Evolutionary conservation across 2,888 invertebrate genomes (phyloP).

Genomic region (Calameuta filiformis): DNA sequence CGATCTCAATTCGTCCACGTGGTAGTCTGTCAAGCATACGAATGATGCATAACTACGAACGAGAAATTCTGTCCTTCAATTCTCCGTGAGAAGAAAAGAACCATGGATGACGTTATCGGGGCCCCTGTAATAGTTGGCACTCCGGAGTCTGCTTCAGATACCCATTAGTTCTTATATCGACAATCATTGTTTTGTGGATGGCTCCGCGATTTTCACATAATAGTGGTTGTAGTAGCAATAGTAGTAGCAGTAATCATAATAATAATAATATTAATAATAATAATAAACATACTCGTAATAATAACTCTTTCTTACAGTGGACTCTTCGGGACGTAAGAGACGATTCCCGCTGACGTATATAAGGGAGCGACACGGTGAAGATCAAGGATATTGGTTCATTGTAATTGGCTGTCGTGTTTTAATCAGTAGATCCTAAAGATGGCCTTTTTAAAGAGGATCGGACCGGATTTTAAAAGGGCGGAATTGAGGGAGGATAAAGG

Average conservation of each 20-base stretch:
- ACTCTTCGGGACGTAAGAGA: conserved; percentile 33
- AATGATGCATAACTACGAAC: background rate
- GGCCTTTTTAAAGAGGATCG: background rate
- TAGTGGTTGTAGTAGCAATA: background rate
- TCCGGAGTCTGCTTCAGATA: conserved; percentile 28
- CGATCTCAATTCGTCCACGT: background rate
- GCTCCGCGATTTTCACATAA: conserved; percentile 29
- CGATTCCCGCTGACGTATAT: background rate
- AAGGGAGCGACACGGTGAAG: background rate
- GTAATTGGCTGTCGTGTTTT: background rate
- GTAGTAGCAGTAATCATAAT: conserved; percentile 19
- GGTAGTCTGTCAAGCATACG: background rate
- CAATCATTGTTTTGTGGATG: conserved; percentile 41
- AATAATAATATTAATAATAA: conserved; percentile 29
- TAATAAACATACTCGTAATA: conserved; percentile 9
- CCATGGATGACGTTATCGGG: background rate
- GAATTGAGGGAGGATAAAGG: conserved; percentile 37
- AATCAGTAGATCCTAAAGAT: background rate
- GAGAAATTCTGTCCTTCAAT: background rate
- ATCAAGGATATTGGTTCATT: background rate
- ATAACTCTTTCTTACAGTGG: conserved; percentile 49
- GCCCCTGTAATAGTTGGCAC: conserved; percentile 11
- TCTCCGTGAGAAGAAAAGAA: background rate
- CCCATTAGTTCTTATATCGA: conserved; percentile 3
- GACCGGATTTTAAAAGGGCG: conserved; percentile 19